Percentiles rank a stretch among this genome's conserved stretches.
phyloP scores from a whole-genome alignment of 2,888 invertebrate genomes.

The Metopia argyrocephala region DNA sequence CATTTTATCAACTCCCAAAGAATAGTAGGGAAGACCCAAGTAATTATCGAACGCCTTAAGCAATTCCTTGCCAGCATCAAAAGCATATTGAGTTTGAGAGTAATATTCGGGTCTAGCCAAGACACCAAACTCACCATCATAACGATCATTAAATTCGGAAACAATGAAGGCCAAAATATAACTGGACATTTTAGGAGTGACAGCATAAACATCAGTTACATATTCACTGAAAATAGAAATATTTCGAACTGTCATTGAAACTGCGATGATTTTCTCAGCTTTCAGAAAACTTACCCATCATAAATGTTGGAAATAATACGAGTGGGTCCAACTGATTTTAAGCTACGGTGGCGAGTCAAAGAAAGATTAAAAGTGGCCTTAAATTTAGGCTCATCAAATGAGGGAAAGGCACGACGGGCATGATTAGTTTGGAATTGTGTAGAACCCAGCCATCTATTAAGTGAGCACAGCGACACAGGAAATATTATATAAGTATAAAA shows the following conservation, averaged over 20 bases:
- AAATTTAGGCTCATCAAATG: slow-evolving; percentile 87
- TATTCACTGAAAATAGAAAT: slow-evolving; percentile 65
- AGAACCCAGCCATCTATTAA: slow-evolving; percentile 81
- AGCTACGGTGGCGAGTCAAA: slow-evolving; percentile 75
- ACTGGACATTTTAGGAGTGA: slow-evolving; percentile 84
- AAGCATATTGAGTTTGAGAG: slow-evolving; percentile 83
- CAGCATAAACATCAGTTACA: slow-evolving; percentile 71
- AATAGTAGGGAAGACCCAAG: slow-evolving; percentile 81
- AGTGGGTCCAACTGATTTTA: slow-evolving; percentile 71
- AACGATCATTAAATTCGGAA: slow-evolving; percentile 79
- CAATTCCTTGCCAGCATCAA: slow-evolving; percentile 81
- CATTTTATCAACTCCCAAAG: slow-evolving; percentile 83
- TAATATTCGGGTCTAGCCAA: slow-evolving; percentile 85
- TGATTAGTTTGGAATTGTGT: slow-evolving; percentile 86
- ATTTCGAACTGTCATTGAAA: too few species aligned
- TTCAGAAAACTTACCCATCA: slow-evolving; percentile 67
- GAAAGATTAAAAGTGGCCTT: slow-evolving; percentile 83
- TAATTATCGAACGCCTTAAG: slow-evolving; percentile 81
- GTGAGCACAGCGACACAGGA: background rate
- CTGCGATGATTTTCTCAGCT: background rate
- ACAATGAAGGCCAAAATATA: slow-evolving; percentile 90
- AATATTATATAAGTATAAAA: background rate
- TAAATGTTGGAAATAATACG: slow-evolving; percentile 43
- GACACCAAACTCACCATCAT: slow-evolving; percentile 78
- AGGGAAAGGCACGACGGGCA: slow-evolving; percentile 87